Percentiles rank a stretch among this genome's conserved stretches.
Evolutionary conservation across 2,797 vertebrate genomes (phyloP).

Genomic region (Thunnus albacares): DNA sequence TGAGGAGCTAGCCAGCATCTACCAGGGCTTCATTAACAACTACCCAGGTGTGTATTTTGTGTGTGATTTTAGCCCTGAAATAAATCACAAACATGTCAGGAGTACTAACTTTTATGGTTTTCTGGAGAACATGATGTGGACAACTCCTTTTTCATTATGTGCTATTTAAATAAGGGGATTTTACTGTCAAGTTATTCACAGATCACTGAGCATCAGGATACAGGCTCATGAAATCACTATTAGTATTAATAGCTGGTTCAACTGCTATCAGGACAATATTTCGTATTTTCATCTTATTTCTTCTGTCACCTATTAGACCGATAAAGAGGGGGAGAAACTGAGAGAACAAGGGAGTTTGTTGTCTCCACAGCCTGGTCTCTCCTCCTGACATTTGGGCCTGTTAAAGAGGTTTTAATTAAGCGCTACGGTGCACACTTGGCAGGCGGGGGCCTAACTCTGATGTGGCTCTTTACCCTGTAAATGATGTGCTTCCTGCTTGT

Average conservation of each 20-base stretch:
- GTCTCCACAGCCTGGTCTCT: conserved; percentile 33
- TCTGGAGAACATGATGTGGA: not conserved
- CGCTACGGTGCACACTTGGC: conserved; percentile 65
- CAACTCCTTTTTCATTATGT: not conserved
- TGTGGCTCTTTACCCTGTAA: conserved; percentile 68
- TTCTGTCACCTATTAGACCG: conserved; percentile 25
- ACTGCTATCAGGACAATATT: conserved; percentile 13
- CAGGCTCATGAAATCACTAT: not conserved
- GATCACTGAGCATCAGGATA: not conserved
- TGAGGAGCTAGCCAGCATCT: conserved; percentile 91
- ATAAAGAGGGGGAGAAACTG: not conserved
- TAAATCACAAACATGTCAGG: not conserved
- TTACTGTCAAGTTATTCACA: conserved; percentile 8
- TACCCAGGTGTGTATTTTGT: conserved; percentile 89
- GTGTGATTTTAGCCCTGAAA: not conserved
- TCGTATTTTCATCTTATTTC: conserved; percentile 21
- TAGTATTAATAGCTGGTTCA: conserved; percentile 14
- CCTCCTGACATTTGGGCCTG: conserved; percentile 42
- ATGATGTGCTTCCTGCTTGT: conserved; percentile 46
- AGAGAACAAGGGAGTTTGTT: conserved; percentile 34
- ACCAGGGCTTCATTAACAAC: conserved; percentile 93
- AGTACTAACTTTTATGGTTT: not conserved
- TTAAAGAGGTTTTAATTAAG: conserved; percentile 77
- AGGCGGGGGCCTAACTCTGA: conserved; percentile 44
- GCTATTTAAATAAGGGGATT: not conserved